Percentiles rank a stretch among this genome's conserved stretches.
Conservation (phyloP, 2,797 vertebrate species). For the Margarornis squamiger region DNA sequence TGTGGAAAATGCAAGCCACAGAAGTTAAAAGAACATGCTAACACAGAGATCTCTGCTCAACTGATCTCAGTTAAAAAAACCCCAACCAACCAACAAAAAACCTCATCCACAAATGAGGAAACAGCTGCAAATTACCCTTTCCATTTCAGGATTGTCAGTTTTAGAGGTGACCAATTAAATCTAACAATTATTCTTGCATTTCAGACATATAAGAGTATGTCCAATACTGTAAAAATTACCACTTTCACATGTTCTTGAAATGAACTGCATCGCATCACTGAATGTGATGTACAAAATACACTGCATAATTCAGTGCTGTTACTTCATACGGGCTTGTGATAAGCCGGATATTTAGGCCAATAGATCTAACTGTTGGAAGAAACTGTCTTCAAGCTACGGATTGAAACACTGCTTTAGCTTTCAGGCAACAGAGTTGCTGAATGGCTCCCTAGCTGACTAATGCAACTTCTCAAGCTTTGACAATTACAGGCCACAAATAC, state of each 20-base stretch:
- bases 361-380: not conserved
- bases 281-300: rapidly evolving
- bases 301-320: not conserved
- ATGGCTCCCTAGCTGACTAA: not conserved
- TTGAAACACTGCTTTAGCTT: not conserved
- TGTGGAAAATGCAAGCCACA: rapidly evolving
- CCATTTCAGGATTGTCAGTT: not conserved
- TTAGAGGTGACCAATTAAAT: not conserved
- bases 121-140: not conserved
- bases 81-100: not conserved
- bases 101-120: not conserved
- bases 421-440: not conserved
- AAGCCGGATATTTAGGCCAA: rapidly evolving
- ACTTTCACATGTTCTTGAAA: not conserved
- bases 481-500: not conserved
- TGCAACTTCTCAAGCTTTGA: too few species aligned
- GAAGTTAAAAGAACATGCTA: not conserved
- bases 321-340: rapidly evolving
- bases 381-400: not conserved
- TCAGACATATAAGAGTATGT: not conserved
- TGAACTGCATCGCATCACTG: rapidly evolving
- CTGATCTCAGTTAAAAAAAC: not conserved
- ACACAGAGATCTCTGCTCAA: not conserved
- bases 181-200: not conserved
- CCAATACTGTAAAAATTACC: not conserved